Conservation (phyloP, 2,888 invertebrate species). For the Catocala nupta region DNA sequence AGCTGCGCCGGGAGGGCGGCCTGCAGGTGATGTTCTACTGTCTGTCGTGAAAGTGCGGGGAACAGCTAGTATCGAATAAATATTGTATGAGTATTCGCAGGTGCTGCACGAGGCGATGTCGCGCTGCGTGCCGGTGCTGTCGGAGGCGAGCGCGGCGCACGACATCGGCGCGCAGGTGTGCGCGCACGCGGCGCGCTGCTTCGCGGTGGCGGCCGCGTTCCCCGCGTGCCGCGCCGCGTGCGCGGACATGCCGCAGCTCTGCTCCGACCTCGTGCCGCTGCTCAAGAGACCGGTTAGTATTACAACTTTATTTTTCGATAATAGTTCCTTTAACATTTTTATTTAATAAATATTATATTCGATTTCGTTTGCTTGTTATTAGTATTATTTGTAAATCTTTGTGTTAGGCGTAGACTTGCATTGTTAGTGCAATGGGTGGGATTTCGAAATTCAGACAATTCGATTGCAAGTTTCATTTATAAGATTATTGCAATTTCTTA, state of each 20-base stretch:
- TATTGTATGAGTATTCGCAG: slow-evolving; percentile 57
- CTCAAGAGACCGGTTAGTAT: slow-evolving; percentile 64
- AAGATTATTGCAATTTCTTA: too few species aligned
- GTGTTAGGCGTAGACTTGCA: too few species aligned
- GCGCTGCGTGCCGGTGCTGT: slow-evolving; percentile 97
- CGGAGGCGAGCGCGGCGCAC: slow-evolving; percentile 91
- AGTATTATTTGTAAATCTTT: too few species aligned
- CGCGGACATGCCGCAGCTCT: slow-evolving; percentile 94
- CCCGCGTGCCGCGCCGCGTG: slow-evolving; percentile 95
- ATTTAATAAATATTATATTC: too few species aligned
- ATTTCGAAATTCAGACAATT: too few species aligned
- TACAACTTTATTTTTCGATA: not conserved
- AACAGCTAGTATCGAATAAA: too few species aligned
- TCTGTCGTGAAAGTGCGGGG: too few species aligned
- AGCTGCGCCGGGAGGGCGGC: slow-evolving; percentile 97
- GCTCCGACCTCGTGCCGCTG: slow-evolving; percentile 89
- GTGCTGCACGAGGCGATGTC: slow-evolving; percentile 96
- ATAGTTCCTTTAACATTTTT: too few species aligned
- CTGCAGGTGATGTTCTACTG: slow-evolving; percentile 88
- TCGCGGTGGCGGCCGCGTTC: slow-evolving; percentile 98
- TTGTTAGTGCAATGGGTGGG: too few species aligned
- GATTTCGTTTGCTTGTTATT: too few species aligned
- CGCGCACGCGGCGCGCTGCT: slow-evolving; percentile 95
- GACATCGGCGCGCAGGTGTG: slow-evolving; percentile 97
- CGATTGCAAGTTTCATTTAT: too few species aligned